These are phyloP conservation scores for Cladopsammia gracilis DNA, from an alignment of 64 coral and sea anemone species.

Conservation along the genomic window DNA sequence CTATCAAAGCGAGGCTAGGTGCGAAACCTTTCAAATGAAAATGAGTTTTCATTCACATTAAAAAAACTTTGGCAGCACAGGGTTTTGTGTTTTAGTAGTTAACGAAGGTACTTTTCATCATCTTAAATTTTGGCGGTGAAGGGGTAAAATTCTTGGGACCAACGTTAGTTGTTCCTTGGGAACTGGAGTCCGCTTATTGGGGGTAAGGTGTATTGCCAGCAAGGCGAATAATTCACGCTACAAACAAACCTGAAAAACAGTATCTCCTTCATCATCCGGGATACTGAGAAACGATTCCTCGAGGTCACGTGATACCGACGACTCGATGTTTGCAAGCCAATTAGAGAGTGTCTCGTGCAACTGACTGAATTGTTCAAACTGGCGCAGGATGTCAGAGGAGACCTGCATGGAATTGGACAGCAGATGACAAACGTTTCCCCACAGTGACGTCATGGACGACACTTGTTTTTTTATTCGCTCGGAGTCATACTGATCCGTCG, in stretches of 20 bases:
- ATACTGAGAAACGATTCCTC: slow-evolving; percentile 91
- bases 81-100: too few relatives aligned
- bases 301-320: slow-evolving; percentile 87
- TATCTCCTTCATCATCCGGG: slow-evolving; percentile 93
- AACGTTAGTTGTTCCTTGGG: too few relatives aligned
- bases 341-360: slow-evolving; percentile 69
- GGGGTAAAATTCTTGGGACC: too few relatives aligned
- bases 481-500: slow-evolving; percentile 82
- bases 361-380: slow-evolving; percentile 73
- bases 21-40: too few relatives aligned
- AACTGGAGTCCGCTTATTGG: too few relatives aligned
- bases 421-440: slow-evolving; percentile 87
- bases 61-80: too few relatives aligned
- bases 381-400: slow-evolving; percentile 70
- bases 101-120: too few relatives aligned
- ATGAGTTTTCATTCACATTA: too few relatives aligned
- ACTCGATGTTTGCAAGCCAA: slow-evolving; percentile 86
- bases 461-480: slow-evolving; percentile 93
- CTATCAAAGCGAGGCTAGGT: too few relatives aligned
- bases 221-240: too few relatives aligned
- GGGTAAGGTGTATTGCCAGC: too few relatives aligned
- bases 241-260: slow-evolving; percentile 82
- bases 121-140: too few relatives aligned
- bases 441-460: slow-evolving; percentile 69
- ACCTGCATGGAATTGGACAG: slow-evolving; percentile 79